Percentiles rank a stretch among this genome's conserved stretches.
Evolutionary conservation across 2,797 vertebrate genomes (phyloP).

Genomic region (Acanthopagrus latus): DNA sequence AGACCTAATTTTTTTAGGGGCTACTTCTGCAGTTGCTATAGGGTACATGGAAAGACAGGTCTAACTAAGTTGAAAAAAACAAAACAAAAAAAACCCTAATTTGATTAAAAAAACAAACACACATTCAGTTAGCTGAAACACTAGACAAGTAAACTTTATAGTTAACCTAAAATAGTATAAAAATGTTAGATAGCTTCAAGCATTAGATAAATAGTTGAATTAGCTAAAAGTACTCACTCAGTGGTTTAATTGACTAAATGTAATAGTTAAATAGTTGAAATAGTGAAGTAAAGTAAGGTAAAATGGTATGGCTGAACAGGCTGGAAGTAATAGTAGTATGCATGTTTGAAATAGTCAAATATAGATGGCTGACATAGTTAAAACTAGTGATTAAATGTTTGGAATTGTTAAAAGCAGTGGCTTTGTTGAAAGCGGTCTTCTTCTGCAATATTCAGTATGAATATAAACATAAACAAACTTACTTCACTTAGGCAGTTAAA

Average conservation of each 20-base stretch:
- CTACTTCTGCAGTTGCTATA: background rate
- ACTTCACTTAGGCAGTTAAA: too few species aligned
- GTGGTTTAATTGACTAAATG: too few species aligned
- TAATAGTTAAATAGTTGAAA: too few species aligned
- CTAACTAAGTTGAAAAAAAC: background rate
- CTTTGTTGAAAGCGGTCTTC: background rate
- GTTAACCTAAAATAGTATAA: too few species aligned
- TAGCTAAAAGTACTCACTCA: background rate
- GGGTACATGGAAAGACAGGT: background rate
- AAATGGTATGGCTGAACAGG: too few species aligned
- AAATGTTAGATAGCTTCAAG: background rate
- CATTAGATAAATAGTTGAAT: background rate
- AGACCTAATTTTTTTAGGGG: background rate
- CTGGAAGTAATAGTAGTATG: too few species aligned
- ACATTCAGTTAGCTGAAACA: background rate
- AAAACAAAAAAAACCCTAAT: background rate
- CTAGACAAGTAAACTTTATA: background rate
- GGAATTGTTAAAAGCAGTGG: background rate
- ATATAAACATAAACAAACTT: too few species aligned
- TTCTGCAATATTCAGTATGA: background rate
- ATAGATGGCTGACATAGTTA: background rate
- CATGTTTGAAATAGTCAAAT: background rate
- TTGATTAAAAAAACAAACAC: background rate
- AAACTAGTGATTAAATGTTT: background rate
- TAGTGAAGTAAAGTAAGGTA: too few species aligned